Evolutionary conservation across 2,888 invertebrate genomes (phyloP), one percentile per base, ranked within the genome.

Genomic region (Yponomeuta malinellus): DNA sequence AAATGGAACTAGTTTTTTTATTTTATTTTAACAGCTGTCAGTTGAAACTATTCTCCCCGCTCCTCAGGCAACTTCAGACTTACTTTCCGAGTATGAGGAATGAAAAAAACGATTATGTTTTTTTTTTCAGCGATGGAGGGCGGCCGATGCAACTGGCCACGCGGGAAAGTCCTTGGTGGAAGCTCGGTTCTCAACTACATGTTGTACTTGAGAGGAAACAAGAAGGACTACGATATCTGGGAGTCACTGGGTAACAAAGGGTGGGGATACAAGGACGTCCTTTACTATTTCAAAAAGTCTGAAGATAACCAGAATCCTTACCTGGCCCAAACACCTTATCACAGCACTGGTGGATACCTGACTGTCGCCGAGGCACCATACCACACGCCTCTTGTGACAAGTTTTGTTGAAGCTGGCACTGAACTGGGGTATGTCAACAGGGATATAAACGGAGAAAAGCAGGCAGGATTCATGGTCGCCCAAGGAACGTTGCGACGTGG

Each of bases 161-260:
- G 98, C 31, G 98, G 98, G 0, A 98, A 98, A 85, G 97, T 97
- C 0, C 93, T 98, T 2, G 98, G 98, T 0, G 98, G 98, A 0
- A 96, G 96, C 15, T 96, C 96, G 59, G 97, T 97, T 0, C 92
- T 98, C 0, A 98, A 98, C 85, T 97, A 97, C 85, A 98, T 98
- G 98, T 89, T 98, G 0, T 98, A 98, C 80, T 88, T 98, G 4
- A 93, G 98, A 71, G 98, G 98, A 0, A 98, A 98, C 83, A 95
- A 94, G 76, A 95, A 94, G 75, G 98, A 98, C 83, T 98, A 98
- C 85, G 97, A 98, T 81, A 89, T 92, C 0, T 98, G 98, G 98
- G 97, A 98, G 80, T 90, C 94, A 0, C 84, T 95, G 72, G 98
- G 98, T 0, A 97, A 97, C 81, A 94, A 95, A 1, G 98, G 98